Evolutionary conservation across 1,140 invertebrate species (phyloP), one percentile per base, ranked within the genome.

Genomic region (Dendroctonus ponderosae): DNA sequence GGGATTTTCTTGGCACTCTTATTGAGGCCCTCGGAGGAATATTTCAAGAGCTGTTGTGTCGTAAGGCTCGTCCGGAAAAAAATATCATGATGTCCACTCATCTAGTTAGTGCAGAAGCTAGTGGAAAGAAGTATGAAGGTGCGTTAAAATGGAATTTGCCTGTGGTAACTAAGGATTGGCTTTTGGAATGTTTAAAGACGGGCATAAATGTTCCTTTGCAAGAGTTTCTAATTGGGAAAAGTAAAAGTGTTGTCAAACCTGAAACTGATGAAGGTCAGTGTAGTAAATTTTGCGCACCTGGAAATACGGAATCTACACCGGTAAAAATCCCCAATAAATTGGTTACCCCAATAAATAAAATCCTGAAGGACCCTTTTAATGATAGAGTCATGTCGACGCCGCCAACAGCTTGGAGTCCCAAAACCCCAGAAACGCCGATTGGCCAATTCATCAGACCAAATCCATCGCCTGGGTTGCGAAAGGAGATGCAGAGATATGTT

Each of bases 61-160:
- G 84, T 14, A 68, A 62, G 62, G 43, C 41, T 14, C 62, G 39
- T 11, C 15, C 15, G 14, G 43, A 39, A 15, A 46, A 58, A 42
- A 57, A 79, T 48, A 78, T 86, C 0, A 56, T 81, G 6, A 82
- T 83, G 0, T 87, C 85, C 6, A 94, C 91, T 0, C 92, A 94
- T 79, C 82, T 97, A 0, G 79, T 96, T 26, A 92, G 91, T 64
- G 86, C 87, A 7, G 79, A 79, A 0, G 79, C 91, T 0, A 81
- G 81, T 65, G 92, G 93, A 0, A 86, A 87, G 53, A 97, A 97
- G 76, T 96, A 93, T 78, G 77, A 79, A 42, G 93, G 91, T 7
- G 91, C 93, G 0, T 77, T 91, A 0, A 92, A 91, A 75, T 97
- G 93, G 94, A 84, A 84, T 12, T 75, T 93, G 56, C 91, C 85